Conservation (phyloP, 1,140 invertebrate species). For the Thaumetopoea pityocampa region DNA sequence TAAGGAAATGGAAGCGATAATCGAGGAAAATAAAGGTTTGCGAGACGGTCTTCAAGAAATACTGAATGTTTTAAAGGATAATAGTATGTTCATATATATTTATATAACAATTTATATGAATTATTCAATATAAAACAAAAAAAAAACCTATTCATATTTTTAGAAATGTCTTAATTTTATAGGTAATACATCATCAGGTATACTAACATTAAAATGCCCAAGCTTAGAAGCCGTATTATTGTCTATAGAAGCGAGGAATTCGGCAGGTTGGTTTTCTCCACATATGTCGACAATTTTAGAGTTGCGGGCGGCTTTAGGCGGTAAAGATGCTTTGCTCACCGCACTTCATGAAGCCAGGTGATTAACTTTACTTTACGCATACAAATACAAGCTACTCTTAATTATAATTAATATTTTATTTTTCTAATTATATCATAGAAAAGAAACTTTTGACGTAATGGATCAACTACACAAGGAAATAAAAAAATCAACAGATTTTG, state of each 20-base stretch:
- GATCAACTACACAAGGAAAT: slow-evolving; percentile 53
- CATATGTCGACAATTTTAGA: slow-evolving; percentile 84
- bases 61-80: slow-evolving; percentile 59
- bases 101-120: background rate
- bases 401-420: background rate
- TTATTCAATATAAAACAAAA: background rate
- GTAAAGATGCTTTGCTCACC: slow-evolving; percentile 53
- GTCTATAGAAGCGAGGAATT: slow-evolving; percentile 81
- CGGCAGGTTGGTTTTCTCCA: slow-evolving; percentile 85
- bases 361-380: slow-evolving; percentile 5
- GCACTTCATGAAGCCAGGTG: slow-evolving; percentile 70
- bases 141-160: background rate
- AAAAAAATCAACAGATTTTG: slow-evolving; percentile 46
- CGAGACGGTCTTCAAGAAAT: slow-evolving; percentile 80
- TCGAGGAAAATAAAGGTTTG: slow-evolving; percentile 84
- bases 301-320: slow-evolving; percentile 74
- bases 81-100: slow-evolving; percentile 33
- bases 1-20: slow-evolving; percentile 49
- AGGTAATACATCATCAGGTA: slow-evolving; percentile 53
- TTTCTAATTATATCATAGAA: slow-evolving; percentile 41
- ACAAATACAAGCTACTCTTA: background rate
- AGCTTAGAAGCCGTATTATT: slow-evolving; percentile 52
- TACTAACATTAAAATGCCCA: slow-evolving; percentile 47
- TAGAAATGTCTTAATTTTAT: slow-evolving; percentile 12
- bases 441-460: slow-evolving; percentile 62